Conservation (phyloP, 1,140 invertebrate genomes). For the Pomacea maculata region DNA sequence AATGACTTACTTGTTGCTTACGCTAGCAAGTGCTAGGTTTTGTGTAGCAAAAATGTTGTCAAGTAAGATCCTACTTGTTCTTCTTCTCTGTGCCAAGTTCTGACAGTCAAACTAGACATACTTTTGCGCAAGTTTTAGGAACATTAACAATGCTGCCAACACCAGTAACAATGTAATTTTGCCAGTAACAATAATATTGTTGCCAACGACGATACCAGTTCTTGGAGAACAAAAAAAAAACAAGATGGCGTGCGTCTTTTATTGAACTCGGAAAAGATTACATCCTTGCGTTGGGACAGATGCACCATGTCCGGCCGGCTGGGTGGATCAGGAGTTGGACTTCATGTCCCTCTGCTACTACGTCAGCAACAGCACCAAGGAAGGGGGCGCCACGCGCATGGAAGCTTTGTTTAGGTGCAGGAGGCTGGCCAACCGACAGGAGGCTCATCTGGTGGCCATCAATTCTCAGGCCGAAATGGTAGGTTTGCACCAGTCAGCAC, state of each 20-base stretch:
- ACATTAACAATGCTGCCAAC: neutral
- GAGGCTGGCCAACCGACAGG: neutral
- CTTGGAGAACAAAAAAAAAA: no score
- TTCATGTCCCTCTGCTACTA: constrained; percentile 6
- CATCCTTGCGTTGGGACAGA: neutral
- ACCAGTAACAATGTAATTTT: neutral
- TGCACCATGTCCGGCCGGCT: neutral
- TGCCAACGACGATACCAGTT: neutral
- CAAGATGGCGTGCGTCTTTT: neutral
- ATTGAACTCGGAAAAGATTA: neutral
- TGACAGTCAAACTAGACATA: no score
- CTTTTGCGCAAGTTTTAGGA: neutral
- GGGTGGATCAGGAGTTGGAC: neutral
- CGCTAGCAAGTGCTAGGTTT: no score
- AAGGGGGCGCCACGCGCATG: neutral
- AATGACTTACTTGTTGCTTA: no score
- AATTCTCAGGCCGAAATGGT: neutral
- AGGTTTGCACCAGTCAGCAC: no score
- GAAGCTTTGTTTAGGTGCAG: neutral
- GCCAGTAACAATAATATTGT: neutral
- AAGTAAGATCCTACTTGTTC: no score
- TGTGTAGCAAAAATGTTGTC: no score
- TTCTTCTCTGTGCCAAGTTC: no score
- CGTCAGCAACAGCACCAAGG: neutral
- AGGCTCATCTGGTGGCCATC: constrained; percentile 13